Conservation (phyloP, 2,888 invertebrate species). For the Megalurothrips usitatus region DNA sequence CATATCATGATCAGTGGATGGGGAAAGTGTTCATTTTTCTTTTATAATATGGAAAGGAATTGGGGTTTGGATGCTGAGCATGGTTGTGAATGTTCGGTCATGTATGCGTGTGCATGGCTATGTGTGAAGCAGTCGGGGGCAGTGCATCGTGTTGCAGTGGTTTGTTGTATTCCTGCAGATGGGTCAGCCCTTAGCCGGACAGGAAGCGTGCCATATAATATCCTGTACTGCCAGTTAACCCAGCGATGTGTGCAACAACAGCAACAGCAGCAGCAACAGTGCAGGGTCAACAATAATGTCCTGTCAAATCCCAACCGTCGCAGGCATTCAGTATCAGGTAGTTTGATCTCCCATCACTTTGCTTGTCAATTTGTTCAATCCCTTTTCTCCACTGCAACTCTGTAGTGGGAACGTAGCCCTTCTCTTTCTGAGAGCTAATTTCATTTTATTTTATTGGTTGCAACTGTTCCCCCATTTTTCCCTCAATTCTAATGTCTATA, state of each 20-base stretch:
- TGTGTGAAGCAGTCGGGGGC: neutral
- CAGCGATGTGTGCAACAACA: slow-evolving; percentile 19
- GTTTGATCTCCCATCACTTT: neutral
- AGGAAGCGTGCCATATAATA: slow-evolving; percentile 21
- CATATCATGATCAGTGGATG: too few relatives aligned
- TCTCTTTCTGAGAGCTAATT: too few relatives aligned
- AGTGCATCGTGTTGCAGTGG: neutral
- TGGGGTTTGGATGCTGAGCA: neutral
- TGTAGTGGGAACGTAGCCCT: too few relatives aligned
- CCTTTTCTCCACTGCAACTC: neutral
- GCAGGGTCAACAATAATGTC: slow-evolving; percentile 24
- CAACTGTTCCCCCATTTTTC: neutral
- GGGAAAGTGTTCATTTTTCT: neutral
- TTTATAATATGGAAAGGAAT: neutral
- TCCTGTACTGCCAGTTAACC: slow-evolving; percentile 18
- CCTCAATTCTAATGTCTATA: too few relatives aligned
- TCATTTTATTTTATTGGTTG: neutral
- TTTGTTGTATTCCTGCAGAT: slow-evolving; percentile 25
- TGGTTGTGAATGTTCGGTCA: neutral
- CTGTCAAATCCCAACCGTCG: slow-evolving; percentile 2
- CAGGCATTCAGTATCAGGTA: slow-evolving; percentile 20
- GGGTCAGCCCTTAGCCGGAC: slow-evolving; percentile 20
- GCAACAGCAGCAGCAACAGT: slow-evolving; percentile 18
- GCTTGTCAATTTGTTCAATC: neutral
- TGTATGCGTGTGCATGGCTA: neutral